Evolutionary conservation across 2,797 vertebrate genomes (phyloP).

Genomic region (Acanthis flammea): DNA sequence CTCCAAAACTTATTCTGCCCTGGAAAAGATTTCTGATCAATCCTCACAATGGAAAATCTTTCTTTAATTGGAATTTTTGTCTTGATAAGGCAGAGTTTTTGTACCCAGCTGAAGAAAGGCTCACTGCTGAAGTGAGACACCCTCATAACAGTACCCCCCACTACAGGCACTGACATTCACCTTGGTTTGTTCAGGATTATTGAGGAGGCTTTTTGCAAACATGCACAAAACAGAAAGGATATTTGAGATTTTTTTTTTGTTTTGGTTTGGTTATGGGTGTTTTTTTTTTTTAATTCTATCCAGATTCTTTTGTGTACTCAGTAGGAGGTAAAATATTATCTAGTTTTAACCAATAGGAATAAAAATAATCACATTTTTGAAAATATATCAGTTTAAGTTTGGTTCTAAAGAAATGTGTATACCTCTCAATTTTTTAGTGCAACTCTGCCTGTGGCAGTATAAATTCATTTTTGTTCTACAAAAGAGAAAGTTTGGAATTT

Average conservation of each 20-base stretch:
- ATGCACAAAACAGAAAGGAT: rapidly evolving
- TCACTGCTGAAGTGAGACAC: neutral
- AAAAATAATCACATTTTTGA: neutral
- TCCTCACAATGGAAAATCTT: neutral
- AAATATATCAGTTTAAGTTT: neutral
- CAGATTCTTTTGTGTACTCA: neutral
- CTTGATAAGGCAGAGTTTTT: neutral
- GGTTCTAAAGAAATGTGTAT: neutral
- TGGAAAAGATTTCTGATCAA: neutral
- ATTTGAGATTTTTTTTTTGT: neutral
- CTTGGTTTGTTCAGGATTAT: neutral
- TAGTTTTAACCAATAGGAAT: neutral
- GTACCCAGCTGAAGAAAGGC: neutral
- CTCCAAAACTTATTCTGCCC: neutral
- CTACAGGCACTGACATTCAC: neutral
- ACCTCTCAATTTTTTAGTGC: neutral
- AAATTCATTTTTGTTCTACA: neutral
- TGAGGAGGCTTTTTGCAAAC: neutral
- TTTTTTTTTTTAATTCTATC: neutral
- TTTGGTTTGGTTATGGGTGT: neutral
- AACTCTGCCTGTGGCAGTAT: neutral
- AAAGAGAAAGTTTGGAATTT: neutral
- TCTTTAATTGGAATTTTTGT: neutral
- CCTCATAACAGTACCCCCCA: neutral
- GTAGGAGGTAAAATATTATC: neutral